Conservation (phyloP, 2,113 vertebrate species). For the Lucifuga dentata region DNA sequence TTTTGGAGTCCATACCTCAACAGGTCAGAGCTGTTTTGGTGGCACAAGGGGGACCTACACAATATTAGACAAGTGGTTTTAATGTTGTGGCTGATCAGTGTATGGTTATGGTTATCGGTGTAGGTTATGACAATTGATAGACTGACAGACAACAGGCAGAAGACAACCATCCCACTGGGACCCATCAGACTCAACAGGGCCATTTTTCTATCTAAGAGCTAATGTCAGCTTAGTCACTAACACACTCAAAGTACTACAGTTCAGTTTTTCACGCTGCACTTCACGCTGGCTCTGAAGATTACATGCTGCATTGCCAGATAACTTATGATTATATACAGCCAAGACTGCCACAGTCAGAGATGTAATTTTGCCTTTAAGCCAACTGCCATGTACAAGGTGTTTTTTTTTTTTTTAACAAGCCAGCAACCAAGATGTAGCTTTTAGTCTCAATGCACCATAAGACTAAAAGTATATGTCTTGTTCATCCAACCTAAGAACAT, state of each 20-base stretch:
- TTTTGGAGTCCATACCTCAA: too few species aligned
- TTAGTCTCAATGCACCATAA: not conserved
- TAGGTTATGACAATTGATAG: constrained; percentile 15
- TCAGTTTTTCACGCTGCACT: constrained; percentile 45
- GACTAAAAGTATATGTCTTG: too few species aligned
- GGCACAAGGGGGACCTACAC: too few species aligned
- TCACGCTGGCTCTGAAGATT: constrained; percentile 56
- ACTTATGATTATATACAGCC: constrained; percentile 61
- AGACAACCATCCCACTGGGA: constrained; percentile 33
- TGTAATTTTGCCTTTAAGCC: constrained; percentile 44
- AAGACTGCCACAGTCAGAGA: constrained; percentile 41
- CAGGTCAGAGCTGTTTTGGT: too few species aligned
- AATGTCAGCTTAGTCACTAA: constrained; percentile 53
- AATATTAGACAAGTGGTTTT: too few species aligned
- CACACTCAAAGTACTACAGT: constrained; percentile 44
- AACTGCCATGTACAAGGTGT: constrained; percentile 1
- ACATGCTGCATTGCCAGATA: constrained; percentile 54
- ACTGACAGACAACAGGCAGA: constrained; percentile 33
- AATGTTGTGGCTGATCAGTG: too few species aligned
- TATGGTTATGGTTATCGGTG: too few species aligned
- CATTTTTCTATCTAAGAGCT: constrained; percentile 40
- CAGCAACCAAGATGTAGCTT: constrained; percentile 19
- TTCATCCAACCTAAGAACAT: not conserved
- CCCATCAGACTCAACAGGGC: constrained; percentile 20
- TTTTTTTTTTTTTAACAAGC: constrained; percentile 1